Base-by-base conservation (phyloP, 35 echinoderm and acorn worm genomes). In the Patiria miniata region DNA sequence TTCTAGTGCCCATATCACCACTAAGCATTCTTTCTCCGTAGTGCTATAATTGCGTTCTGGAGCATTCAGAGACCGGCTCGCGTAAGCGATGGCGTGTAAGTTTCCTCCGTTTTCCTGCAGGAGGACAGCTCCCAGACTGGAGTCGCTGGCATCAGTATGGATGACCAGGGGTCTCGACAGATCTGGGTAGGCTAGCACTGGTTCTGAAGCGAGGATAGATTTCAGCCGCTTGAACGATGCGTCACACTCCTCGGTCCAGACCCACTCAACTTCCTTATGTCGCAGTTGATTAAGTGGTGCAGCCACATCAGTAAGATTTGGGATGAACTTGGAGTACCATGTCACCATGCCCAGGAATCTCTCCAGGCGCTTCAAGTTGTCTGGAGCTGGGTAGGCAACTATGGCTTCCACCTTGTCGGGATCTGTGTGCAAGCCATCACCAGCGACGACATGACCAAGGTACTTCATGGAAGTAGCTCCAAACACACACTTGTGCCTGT, bases 1-100 rank as follows among this genome's bases (percentile, higher is more conserved):
- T 26, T 84, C 61, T 19, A 93, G 51, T 26, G 91, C 85, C 79
- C 80, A 88, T 23, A 83, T 50, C 36, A 82, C 39, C 8, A 79
- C 85, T 37, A 93, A 78, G 36, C 82, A 91, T 39, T 93, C 91
- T 52, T 88, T 83, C 37, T 93, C 91, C 1, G 78, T 88, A 26
- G 73, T 86, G 40, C 82, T 91, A 14, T 86, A 91, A 39, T 81
- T 86, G 8, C 30, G 44, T 38, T 79, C 82, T 14, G 59, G 36
- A 44, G 28, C 59, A 37, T 65, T 33, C 2, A 83, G 80, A 33
- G 47, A 83, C 7, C 77, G 40, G 54, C 89, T 91, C 1, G 61
- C 81, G 57, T 76, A 85, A 2, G 89, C 89, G 18, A 84, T 84
- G 26, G 83, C 36, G 34, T 91, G 36, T n/a, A 51, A 26, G 28